Percentiles rank a stretch among this genome's conserved stretches.
phyloP scores from a whole-genome alignment of 1,140 invertebrate species.

The Leptopilina clavipes region DNA sequence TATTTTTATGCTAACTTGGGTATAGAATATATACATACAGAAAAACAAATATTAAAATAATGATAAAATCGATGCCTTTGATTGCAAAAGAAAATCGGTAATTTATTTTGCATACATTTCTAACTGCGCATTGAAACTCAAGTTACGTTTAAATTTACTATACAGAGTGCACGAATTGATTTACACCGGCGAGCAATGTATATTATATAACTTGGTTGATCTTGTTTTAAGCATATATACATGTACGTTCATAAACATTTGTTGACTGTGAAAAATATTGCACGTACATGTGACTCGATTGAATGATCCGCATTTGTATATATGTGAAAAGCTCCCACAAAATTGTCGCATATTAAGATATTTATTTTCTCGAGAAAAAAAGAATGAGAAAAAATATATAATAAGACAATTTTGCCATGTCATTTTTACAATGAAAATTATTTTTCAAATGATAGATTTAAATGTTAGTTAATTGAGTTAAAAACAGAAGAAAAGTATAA shows the following conservation, averaged over 20 bases:
- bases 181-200: not conserved
- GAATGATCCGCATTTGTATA: not conserved
- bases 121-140: slow-evolving; percentile 10
- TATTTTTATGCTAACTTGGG: too few species aligned
- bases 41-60: not conserved
- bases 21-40: not conserved
- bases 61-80: not conserved
- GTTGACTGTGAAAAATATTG: slow-evolving; percentile 1
- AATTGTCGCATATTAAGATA: not conserved
- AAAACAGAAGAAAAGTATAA: too few species aligned
- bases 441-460: too few species aligned
- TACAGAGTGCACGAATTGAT: not conserved
- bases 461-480: too few species aligned
- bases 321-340: not conserved
- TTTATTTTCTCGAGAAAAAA: not conserved
- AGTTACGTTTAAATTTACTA: slow-evolving; percentile 4
- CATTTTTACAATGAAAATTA: too few species aligned
- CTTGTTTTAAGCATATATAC: not conserved
- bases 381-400: too few species aligned
- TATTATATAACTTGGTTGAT: slow-evolving; percentile 18
- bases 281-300: not conserved
- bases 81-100: not conserved
- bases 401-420: too few species aligned
- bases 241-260: not conserved
- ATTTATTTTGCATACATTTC: not conserved